Evolutionary conservation across 2,797 vertebrate genomes (phyloP), one percentile per base, ranked within the genome.

Genomic region (Cyclopterus lumpus): DNA sequence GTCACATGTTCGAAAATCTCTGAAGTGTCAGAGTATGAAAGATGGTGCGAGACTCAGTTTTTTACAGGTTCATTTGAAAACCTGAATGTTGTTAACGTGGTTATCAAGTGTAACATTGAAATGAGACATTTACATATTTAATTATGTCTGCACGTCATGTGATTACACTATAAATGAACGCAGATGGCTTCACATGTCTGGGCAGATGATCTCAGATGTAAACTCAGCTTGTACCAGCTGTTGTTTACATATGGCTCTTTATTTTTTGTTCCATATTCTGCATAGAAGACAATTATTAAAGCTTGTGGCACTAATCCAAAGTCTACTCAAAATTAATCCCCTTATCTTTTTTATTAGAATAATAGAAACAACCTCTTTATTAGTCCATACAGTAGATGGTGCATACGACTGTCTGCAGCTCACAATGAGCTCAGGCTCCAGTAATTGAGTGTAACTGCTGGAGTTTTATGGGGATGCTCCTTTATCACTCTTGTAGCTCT

Each of bases 171-270:
- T 14, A 4, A 10, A 22, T 11, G 20, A 32, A 9, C 49, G 67
- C 68, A 72, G 75, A 69, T 34, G 28, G 53, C 1, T 5, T 51
- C 40, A 60, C 62, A 6, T 20, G 51, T 57, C 64, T 9, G 20
- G 16, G 20, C 30, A 32, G 68, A 82, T 66, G 61, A 67, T 53
- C 18, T 68, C 28, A 64, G 63, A 85, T 68, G 49, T 79, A 54
- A 60, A 66, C 8, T 73, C 44, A 57, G 63, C 51, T 60, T 71
- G 54, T 36, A 60, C 18, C 70, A 71, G 82, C 67, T 77, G 81
- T 61, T 83, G 79, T 81, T 84, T 79, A 71, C 66, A 64, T 70
- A 34, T 53, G 49, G 66, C 20, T 82, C 57, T 79, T 67, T 73
- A 57, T 9, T 70, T 84, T 67, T 62, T 22, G 49, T 67, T 76